phyloP scores from a whole-genome alignment of 2,888 invertebrate species.

The Disparrhopalites patrizii region DNA sequence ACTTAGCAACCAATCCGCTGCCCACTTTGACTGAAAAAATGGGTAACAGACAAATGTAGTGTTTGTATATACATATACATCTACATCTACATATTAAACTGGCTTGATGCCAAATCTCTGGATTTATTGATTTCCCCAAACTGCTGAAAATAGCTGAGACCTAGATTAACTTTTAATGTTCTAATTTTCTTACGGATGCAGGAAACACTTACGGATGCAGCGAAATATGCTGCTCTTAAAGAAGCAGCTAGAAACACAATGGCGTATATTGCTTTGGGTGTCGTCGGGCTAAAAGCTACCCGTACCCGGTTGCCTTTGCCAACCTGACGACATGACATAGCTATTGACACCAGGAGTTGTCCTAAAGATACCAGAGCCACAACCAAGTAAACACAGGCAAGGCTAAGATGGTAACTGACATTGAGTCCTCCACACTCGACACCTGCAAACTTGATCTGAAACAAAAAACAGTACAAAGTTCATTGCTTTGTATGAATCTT shows the following conservation, averaged over 20 bases:
- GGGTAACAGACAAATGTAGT: background rate
- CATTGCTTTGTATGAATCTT: no score
- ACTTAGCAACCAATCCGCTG: conserved; percentile 80
- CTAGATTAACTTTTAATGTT: background rate
- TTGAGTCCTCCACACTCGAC: conserved; percentile 78
- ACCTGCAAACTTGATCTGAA: conserved; percentile 68
- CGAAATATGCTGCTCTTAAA: conserved; percentile 82
- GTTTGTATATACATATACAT: background rate
- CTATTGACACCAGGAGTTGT: conserved; percentile 76
- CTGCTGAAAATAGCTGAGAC: no score
- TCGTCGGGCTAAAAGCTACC: conserved; percentile 79
- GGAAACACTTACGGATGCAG: conserved; percentile 69
- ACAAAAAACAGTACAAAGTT: no score
- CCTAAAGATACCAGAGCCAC: conserved; percentile 79
- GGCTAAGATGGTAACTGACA: conserved; percentile 66
- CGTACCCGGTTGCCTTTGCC: conserved; percentile 71
- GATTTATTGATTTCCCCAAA: no score
- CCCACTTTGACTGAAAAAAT: conserved; percentile 64
- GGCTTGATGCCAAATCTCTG: no score
- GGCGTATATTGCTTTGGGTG: conserved; percentile 82
- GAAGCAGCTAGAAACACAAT: conserved; percentile 80
- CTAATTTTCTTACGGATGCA: background rate
- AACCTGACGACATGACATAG: conserved; percentile 48
- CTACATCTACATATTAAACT: no score
- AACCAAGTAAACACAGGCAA: conserved; percentile 68